Conservation (phyloP, 2,888 invertebrate species). For the Heterodera filipjevi region DNA sequence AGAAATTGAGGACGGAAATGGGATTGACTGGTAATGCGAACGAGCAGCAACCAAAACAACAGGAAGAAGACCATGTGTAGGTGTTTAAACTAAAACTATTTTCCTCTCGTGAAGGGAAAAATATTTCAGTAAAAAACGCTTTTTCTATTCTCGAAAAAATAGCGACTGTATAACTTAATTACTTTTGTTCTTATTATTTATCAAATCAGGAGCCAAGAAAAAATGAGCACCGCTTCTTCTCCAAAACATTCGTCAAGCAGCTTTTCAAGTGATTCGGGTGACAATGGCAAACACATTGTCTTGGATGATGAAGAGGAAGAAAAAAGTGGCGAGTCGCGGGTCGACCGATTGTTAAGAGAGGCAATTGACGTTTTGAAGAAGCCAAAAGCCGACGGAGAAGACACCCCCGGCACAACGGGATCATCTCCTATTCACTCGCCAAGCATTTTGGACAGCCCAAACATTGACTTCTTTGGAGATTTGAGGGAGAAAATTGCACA, state of each 20-base stretch:
- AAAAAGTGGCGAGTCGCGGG: constrained; percentile 27
- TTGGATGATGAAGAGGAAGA: constrained; percentile 4
- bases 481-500: constrained; percentile 57
- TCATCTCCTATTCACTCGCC: constrained; percentile 26
- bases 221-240: background rate
- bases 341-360: constrained; percentile 27
- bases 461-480: constrained; percentile 54
- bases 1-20: constrained; percentile 42
- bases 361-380: constrained; percentile 30
- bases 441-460: constrained; percentile 18
- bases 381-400: constrained; percentile 7
- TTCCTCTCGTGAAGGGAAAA: too few species aligned
- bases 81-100: too few species aligned
- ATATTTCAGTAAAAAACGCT: too few species aligned
- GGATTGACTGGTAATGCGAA: constrained; percentile 24
- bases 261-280: constrained; percentile 9
- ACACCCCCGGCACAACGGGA: constrained; percentile 23
- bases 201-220: background rate
- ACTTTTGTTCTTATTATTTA: background rate
- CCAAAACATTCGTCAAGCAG: constrained; percentile 1
- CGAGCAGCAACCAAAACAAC: background rate
- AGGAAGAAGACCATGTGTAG: too few species aligned
- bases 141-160: too few species aligned
- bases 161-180: too few species aligned
- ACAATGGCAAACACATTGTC: constrained; percentile 31